Conservation (phyloP, 2,797 vertebrate species). For the Cryptoblepharus egeriae region DNA sequence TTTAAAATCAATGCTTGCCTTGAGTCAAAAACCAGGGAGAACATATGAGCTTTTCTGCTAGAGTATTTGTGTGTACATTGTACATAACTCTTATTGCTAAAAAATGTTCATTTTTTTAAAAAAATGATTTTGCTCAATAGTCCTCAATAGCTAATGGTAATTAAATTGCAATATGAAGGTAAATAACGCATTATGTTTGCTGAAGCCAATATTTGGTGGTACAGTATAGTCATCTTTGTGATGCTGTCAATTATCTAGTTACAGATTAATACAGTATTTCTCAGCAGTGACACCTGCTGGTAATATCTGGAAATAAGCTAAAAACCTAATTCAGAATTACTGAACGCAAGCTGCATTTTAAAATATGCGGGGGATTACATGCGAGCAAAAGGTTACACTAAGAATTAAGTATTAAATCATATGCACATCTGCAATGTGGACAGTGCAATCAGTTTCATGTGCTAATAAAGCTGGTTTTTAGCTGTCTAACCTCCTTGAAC, state of each 20-base stretch:
- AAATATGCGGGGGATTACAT: neutral
- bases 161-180: neutral
- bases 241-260: neutral
- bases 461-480: conserved; percentile 10
- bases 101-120: neutral
- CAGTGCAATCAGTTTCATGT: neutral
- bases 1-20: neutral
- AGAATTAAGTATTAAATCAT: neutral
- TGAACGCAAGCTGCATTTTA: neutral
- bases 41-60: neutral
- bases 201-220: neutral
- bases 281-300: conserved; percentile 23
- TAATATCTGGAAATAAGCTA: neutral
- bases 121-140: neutral
- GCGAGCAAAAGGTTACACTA: neutral
- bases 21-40: neutral
- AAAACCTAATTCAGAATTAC: neutral
- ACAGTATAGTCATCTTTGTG: neutral
- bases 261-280: neutral
- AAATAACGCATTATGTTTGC: neutral
- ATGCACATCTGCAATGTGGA: neutral
- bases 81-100: neutral
- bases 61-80: neutral
- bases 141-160: conserved; percentile 1
- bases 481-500: conserved; percentile 2